Conservation (phyloP, 2,888 invertebrate species). For the Alloplasta piceator region DNA sequence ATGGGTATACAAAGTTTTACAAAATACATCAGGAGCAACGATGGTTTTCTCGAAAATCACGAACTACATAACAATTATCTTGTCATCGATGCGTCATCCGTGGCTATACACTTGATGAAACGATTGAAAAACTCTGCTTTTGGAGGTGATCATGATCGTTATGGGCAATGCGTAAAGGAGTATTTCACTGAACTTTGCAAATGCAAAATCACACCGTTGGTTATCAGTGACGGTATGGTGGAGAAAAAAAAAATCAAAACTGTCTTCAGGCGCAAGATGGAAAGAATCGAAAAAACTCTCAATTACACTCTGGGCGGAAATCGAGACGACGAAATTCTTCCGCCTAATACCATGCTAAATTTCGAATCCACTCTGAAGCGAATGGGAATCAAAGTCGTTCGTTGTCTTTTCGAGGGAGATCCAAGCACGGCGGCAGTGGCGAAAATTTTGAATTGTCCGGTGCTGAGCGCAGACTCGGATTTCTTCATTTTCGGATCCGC, state of each 20-base stretch:
- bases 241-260: slow-evolving; percentile 90
- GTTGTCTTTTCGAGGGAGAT: slow-evolving; percentile 95
- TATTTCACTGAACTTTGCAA: slow-evolving; percentile 84
- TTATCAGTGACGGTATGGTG: slow-evolving; percentile 92
- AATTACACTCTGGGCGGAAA: slow-evolving; percentile 84
- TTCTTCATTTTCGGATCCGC: slow-evolving; percentile 94
- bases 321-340: slow-evolving; percentile 86
- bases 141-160: slow-evolving; percentile 94
- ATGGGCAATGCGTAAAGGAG: neutral
- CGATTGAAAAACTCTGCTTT: slow-evolving; percentile 87
- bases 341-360: slow-evolving; percentile 89
- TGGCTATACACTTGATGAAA: slow-evolving; percentile 88
- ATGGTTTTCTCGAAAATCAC: slow-evolving; percentile 86
- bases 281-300: slow-evolving; percentile 86
- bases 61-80: slow-evolving; percentile 88
- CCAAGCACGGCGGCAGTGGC: slow-evolving; percentile 93
- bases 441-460: slow-evolving; percentile 90
- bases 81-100: slow-evolving; percentile 92
- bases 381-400: slow-evolving; percentile 87
- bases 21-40: slow-evolving; percentile 88
- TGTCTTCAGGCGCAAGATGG: slow-evolving; percentile 85
- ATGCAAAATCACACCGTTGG: slow-evolving; percentile 89
- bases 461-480: slow-evolving; percentile 96
- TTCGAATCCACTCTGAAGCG: slow-evolving; percentile 89
- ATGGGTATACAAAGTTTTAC: slow-evolving; percentile 91